Evolutionary conservation across 2,888 invertebrate species (phyloP).

Genomic region (Oconnorella tubifera): DNA sequence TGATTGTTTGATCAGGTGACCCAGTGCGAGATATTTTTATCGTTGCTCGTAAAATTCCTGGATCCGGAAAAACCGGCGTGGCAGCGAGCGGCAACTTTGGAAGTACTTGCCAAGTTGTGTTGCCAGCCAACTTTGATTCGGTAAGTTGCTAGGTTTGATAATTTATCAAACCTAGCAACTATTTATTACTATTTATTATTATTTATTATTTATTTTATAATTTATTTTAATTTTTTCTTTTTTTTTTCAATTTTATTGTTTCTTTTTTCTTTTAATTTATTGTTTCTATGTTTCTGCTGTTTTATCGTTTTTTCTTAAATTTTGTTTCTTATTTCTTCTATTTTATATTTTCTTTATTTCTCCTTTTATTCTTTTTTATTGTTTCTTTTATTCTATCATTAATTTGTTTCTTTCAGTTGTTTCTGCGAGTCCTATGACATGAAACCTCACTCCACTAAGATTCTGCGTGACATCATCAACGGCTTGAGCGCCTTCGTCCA

Average conservation of each 20-base stretch:
- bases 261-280: background rate
- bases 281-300: background rate
- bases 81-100: slow-evolving; percentile 91
- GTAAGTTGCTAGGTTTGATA: too few species aligned
- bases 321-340: background rate
- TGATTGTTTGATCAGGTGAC: slow-evolving; percentile 67
- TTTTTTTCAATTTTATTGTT: background rate
- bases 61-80: slow-evolving; percentile 94
- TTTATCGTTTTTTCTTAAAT: too few species aligned
- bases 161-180: background rate
- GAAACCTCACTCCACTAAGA: slow-evolving; percentile 67
- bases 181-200: background rate
- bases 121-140: slow-evolving; percentile 81
- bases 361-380: background rate
- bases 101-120: slow-evolving; percentile 91
- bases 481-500: slow-evolving; percentile 81
- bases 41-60: slow-evolving; percentile 91
- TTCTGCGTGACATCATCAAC: slow-evolving; percentile 81
- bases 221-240: background rate
- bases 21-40: slow-evolving; percentile 97
- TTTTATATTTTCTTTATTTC: background rate
- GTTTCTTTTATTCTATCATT: background rate
- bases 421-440: slow-evolving; percentile 95
- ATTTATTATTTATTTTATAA: background rate
- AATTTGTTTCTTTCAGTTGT: slow-evolving; percentile 57